Percentiles rank a stretch among this genome's conserved stretches.
Evolutionary conservation across 1,140 invertebrate genomes (phyloP).

Genomic region (Cydia fagiglandana): DNA sequence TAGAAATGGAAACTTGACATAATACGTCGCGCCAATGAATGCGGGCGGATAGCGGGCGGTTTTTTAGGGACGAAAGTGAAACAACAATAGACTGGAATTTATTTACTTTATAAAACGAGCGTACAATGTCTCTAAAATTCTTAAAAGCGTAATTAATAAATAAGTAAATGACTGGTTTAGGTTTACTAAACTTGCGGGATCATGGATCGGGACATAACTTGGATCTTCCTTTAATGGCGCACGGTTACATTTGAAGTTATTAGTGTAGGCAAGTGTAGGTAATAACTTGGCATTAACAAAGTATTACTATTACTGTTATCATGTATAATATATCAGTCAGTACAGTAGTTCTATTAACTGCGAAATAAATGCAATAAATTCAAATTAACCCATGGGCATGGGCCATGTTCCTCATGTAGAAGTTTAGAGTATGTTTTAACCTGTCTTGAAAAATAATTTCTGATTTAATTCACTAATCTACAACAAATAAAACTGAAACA

Average conservation of each 20-base stretch:
- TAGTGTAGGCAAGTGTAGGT: no score
- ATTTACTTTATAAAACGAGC: slow-evolving; percentile 59
- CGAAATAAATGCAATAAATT: neutral
- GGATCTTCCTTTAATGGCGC: no score
- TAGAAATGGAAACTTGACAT: no score
- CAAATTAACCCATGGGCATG: neutral
- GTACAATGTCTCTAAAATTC: slow-evolving; percentile 28
- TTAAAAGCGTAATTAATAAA: slow-evolving; percentile 21
- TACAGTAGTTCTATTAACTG: slow-evolving; percentile 4
- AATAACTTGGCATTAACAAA: no score
- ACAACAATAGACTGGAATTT: slow-evolving; percentile 46
- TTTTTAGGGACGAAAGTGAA: slow-evolving; percentile 33
- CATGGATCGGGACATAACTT: no score
- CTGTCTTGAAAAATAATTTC: neutral
- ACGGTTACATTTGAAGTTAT: no score
- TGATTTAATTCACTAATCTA: slow-evolving; percentile 35
- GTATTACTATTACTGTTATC: no score
- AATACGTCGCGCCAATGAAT: no score
- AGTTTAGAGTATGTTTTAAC: neutral
- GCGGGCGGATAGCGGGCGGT: no score
- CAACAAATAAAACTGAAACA: slow-evolving; percentile 40
- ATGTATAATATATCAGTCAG: neutral
- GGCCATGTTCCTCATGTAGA: neutral
- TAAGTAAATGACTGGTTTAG: neutral
- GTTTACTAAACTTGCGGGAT: no score